Evolutionary conservation across 2,888 invertebrate species (phyloP), one percentile per base, ranked within the genome.

Genomic region (Latrodectus elegans): DNA sequence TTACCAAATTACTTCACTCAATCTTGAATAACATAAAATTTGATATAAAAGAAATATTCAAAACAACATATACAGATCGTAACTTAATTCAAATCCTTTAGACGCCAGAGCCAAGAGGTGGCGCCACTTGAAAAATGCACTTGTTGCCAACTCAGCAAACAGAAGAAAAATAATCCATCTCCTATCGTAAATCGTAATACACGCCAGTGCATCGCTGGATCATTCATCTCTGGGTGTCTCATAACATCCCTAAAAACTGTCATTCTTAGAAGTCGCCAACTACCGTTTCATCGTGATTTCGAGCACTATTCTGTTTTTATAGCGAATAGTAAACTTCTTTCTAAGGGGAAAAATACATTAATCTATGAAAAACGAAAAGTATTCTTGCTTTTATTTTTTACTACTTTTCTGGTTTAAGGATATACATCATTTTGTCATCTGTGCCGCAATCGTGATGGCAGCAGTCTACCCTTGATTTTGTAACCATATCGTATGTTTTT

Each of bases 111-210:
- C n/a, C 11, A 15, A 15, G 8, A n/a, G 60, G 9, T 49, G 65
- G 67, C 77, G 77, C 65, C 77, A 64, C 15, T 75, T 75, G 68
- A 68, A 77, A 67, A 55, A 67, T 11, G 53, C 51, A 84, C 84
- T 78, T 78, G 84, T 84, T 84, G 84, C 26, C 82, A 75, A 53
- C 17, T 55, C 51, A 49, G 17, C 53, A 55, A 72, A 64, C 70
- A 38, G 17, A 49, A 1, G 60, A 15, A 72, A 71, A 64, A 71
- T 17, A 22, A 84, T 52, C 65, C 67, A 75, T 75, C n/a, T 17
- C 9, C 15, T 14, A 9, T 17, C 78, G 49, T 73, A 77, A 71
- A 77, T 84, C 84, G 51, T 71, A 72, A 65, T 83, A 75, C 51
- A 72, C 68, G 17, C 75, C n/a, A 22, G 52, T 17, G 12, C 49